Evolutionary conservation across 2,113 vertebrate genomes (phyloP).

Genomic region (Centropristis striata): DNA sequence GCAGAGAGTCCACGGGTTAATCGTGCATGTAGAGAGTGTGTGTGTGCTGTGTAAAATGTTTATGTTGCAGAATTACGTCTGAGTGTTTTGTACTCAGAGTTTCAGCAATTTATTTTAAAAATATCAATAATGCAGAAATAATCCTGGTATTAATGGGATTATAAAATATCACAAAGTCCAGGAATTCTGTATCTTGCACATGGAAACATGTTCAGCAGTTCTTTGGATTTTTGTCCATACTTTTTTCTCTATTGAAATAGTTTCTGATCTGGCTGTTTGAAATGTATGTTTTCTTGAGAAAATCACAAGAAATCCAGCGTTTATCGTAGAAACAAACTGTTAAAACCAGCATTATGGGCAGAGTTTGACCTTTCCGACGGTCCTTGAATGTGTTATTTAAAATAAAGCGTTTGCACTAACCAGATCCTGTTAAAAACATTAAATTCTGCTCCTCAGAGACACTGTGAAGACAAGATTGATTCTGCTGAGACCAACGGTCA

Average conservation of each 20-base stretch:
- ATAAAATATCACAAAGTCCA: background rate
- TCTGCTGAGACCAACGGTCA: too few relatives aligned
- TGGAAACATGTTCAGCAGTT: background rate
- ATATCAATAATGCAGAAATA: background rate
- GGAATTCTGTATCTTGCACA: background rate
- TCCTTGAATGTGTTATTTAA: too few relatives aligned
- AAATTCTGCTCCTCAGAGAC: too few relatives aligned
- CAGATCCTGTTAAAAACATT: too few relatives aligned
- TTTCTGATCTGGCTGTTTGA: too few relatives aligned
- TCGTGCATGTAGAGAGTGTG: slow-evolving; percentile 38
- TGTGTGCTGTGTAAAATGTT: background rate
- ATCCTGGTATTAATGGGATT: background rate
- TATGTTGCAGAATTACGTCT: background rate
- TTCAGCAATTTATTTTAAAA: background rate
- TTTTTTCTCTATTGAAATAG: background rate
- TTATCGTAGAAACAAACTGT: too few relatives aligned
- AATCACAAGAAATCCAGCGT: too few relatives aligned
- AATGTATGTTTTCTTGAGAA: too few relatives aligned
- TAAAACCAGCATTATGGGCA: too few relatives aligned
- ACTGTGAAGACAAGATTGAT: too few relatives aligned
- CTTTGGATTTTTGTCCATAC: background rate
- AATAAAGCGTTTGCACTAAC: too few relatives aligned
- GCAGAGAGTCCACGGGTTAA: slow-evolving; percentile 44
- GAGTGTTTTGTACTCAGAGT: background rate
- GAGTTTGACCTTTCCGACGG: too few relatives aligned